Conservation (phyloP, 2,113 vertebrate genomes). For the Gnathonemus echidnorhynchus region DNA sequence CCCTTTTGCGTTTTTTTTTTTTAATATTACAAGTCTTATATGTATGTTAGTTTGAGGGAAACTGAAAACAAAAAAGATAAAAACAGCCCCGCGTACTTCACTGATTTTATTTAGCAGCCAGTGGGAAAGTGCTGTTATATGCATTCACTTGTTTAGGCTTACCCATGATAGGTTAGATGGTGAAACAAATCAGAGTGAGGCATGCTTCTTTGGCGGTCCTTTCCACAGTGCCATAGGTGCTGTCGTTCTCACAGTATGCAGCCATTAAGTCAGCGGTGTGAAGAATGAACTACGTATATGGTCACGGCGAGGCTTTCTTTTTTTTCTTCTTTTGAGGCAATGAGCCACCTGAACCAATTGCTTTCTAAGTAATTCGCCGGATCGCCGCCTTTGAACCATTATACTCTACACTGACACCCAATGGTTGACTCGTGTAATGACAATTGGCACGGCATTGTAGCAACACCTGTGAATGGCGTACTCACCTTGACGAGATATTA, state of each 20-base stretch:
- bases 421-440: neutral
- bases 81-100: neutral
- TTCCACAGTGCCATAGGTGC: too few relatives aligned
- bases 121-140: neutral
- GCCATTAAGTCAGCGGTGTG: conserved; percentile 3
- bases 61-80: neutral
- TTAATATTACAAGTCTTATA: neutral
- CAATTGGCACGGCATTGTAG: neutral
- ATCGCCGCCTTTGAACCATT: neutral
- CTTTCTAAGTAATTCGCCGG: neutral
- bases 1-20: neutral
- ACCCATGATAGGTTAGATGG: neutral
- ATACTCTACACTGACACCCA: neutral
- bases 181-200: neutral
- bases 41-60: neutral
- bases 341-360: conserved; percentile 7
- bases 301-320: too few relatives aligned
- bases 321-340: neutral
- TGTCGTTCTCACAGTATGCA: neutral
- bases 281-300: neutral
- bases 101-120: neutral
- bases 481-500: neutral
- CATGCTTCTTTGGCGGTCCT: neutral
- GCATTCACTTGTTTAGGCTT: neutral
- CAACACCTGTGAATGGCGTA: neutral